Conservation (phyloP, 2,113 vertebrate genomes). For the Peucedramus taeniatus region DNA sequence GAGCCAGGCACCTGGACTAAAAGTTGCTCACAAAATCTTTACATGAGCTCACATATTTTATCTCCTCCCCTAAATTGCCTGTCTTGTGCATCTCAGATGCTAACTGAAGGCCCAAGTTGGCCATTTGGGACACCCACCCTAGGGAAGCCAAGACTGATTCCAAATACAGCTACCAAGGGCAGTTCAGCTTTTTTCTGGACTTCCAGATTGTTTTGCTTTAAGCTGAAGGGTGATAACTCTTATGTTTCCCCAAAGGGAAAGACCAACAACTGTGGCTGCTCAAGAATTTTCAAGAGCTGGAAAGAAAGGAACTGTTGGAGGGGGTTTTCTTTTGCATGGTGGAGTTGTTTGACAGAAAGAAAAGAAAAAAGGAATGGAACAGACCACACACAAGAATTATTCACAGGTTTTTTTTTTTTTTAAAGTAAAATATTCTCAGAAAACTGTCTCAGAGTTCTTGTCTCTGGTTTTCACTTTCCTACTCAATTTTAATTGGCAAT, state of each 20-base stretch:
- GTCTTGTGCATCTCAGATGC: not conserved
- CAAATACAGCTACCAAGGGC: not conserved
- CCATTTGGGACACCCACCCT: not conserved
- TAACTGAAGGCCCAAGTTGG: not conserved
- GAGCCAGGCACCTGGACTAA: not conserved
- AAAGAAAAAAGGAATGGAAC: not conserved
- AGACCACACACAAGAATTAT: not conserved
- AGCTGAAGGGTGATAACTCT: not conserved
- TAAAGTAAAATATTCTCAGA: not conserved
- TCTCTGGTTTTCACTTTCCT: not conserved
- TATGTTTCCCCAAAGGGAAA: not conserved
- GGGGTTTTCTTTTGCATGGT: accelerated
- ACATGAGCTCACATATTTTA: not conserved
- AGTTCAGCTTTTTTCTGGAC: not conserved
- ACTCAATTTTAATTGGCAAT: not conserved
- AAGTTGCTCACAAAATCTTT: not conserved
- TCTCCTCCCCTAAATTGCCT: not conserved
- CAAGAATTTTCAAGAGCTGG: not conserved
- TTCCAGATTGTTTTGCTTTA: not conserved
- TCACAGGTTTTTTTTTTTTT: not conserved
- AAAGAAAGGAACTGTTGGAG: not conserved
- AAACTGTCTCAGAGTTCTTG: not conserved
- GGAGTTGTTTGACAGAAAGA: not conserved
- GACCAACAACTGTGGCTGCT: not conserved
- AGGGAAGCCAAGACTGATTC: not conserved